Base-by-base conservation (phyloP, 2,888 invertebrate species). In the Agrochola litura region DNA sequence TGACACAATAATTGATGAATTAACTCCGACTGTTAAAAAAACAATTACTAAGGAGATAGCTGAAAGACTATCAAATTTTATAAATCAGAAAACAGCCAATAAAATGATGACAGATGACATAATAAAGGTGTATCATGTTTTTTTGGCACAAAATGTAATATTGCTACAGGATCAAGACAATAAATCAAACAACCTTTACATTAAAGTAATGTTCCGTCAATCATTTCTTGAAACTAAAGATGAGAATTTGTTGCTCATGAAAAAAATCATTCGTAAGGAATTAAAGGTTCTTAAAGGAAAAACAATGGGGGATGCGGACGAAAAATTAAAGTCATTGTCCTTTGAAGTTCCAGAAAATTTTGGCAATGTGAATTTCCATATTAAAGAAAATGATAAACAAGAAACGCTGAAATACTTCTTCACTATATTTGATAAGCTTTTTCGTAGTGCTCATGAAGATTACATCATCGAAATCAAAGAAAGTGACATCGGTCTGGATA, bases 41-140 rank as follows among this genome's bases (percentile, higher is more conserved):
- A 60, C 77, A 14, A 67, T 81, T 30, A 70, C 73, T 25, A 70
- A 46, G 10, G 52, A 58, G 10, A n/a, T 85, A 25, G 85, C 84
- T 10, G 71, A 82, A 54, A 66, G 25, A 16, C 41, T 85, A 25
- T n/a, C 61, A 6, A 71, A 78, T 41, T 76, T 74, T 14, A 76
- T 84, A 14, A 56, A 65, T 25, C 61, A 9, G 74, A 75, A 71
- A 77, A 65, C 52, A 46, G 41, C 22, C 14, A 14, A 46, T 14
- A 77, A 60, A 30, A 71, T 81, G 22, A 82, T 82, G 82, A 8
- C 52, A 30, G 80, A 84, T 56, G 69, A 70, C 16, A 12, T 80
- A 10, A 80, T 84, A 19, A 78, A 76, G 73, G 60, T 43, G 25
- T 84, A 80, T 75, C 82, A 82, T 69, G 72, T 84, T n/a, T 80